These are phyloP conservation scores for Temnothorax unifasciatus DNA, from an alignment of 2,888 invertebrate species.

Conservation along the genomic window DNA sequence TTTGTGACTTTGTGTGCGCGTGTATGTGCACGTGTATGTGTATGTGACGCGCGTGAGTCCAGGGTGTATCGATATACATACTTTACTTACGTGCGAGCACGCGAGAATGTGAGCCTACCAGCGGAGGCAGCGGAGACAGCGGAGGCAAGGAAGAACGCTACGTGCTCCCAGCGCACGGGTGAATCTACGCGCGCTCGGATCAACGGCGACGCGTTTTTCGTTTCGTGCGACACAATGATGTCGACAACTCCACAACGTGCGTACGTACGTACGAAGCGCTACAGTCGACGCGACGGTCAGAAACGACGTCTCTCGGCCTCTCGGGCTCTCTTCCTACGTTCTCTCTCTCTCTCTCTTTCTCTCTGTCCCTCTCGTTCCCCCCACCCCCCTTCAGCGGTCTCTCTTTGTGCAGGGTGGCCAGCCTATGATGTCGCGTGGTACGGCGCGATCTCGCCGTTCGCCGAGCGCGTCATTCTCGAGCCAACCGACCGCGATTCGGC, in stretches of 20 bases:
- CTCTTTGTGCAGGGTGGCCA: slow-evolving; percentile 56
- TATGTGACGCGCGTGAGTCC: background rate
- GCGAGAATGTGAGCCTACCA: slow-evolving; percentile 63
- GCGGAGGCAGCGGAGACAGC: background rate
- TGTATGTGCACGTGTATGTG: background rate
- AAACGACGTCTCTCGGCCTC: background rate
- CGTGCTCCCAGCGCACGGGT: slow-evolving; percentile 31
- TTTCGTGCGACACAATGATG: background rate
- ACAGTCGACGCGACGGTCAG: background rate
- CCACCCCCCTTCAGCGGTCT: slow-evolving; percentile 8
- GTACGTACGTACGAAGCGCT: background rate
- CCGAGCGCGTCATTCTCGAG: slow-evolving; percentile 55
- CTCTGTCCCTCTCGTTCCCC: background rate
- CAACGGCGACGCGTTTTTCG: slow-evolving; percentile 7
- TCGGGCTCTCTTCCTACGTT: background rate
- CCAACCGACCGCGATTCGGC: background rate
- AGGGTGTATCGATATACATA: slow-evolving; percentile 42
- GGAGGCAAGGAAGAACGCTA: background rate
- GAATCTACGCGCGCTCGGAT: background rate
- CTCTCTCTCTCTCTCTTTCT: background rate
- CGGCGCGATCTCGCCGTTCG: slow-evolving; percentile 27
- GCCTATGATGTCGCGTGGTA: slow-evolving; percentile 65
- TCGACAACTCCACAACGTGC: background rate
- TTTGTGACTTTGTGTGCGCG: no score
- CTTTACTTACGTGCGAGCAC: slow-evolving; percentile 74